Base-by-base conservation (phyloP, 2,113 vertebrate genomes). In the Mungos mungo region DNA sequence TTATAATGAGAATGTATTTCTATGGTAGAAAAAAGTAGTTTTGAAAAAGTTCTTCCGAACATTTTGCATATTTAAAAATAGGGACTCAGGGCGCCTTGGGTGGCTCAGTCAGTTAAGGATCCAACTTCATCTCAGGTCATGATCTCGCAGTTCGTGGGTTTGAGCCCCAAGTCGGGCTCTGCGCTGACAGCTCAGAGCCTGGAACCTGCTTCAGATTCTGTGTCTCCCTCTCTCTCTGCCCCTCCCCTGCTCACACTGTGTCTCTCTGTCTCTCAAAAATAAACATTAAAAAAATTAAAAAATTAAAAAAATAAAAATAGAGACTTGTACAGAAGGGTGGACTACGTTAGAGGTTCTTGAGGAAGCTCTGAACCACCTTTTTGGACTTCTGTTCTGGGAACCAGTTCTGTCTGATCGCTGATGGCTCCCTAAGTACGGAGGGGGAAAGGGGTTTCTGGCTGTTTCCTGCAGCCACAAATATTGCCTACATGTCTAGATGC, bases 51-150 rank as follows among this genome's bases (percentile, higher is more conserved):
- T 90, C 60, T 52, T 52, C n/a, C 69, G 54, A 90, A 93, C 19
- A 63, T 69, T 82, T 82, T 87, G 21, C 65, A 41, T 35, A 90
- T 86, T 93, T 86, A 93, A 82, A 92, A 80, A 90, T 27, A 76
- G 35, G 52, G 86, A 71, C n/a, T 27, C 65, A 23, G 79, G 50
- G 50, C 2, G 50, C 50, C 50, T 50, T 50, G 50, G 47, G 50
- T 14, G 50, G 13, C 50, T 50, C 50, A 50, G 47, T 10, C 11
- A 50, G 12, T 50, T 50, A 50, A 14, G 50, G 12, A 50, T 50
- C 50, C 50, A 13, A 50, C 50, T 50, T 50, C 12, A 13, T 12
- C 50, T 50, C 50, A 14, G 50, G 50, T 50, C 50, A 50, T 50
- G 50, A 50, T 50, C 50, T 50, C 50, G 0, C 50, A 50, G 3